Base-by-base conservation (phyloP, 2,888 invertebrate species). In the Sympetrum striolatum region DNA sequence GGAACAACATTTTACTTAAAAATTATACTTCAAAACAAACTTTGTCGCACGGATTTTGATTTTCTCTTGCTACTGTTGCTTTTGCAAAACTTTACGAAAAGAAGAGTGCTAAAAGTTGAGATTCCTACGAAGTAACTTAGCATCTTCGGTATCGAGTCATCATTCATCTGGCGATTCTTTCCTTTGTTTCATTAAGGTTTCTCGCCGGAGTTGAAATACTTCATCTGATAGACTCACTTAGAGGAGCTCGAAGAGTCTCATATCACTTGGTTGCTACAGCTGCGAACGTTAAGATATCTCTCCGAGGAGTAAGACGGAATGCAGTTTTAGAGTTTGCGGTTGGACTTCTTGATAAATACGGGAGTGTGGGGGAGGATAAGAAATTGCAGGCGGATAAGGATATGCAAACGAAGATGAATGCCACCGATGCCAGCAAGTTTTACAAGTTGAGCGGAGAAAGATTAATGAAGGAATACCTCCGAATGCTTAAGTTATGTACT, bases 401-500 rank as follows among this genome's bases (percentile, higher is more conserved):
- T 14, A 22, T 37, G 37, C n/a, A 80, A 80, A 80, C 80, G 39
- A 80, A 80, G 80, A 80, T 80, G 80, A 80, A 80, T 80, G 37
- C 80, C n/a, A 35, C 25, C 80, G 31, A 64, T 31, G 80, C 37
- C 37, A 44, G 37, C 80, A 80, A 39, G 80, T 37, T 37, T 80
- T 80, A 80, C 80, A 39, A 80, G 22, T 80, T 22, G 37, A 39
- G 80, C 12, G 15, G 22, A 0, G 80, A 37, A 80, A 80, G 80
- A 80, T 80, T 37, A 80, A 80, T 80, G 80, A 35, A 80, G n/a
- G 80, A 35, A 80, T 80, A n/a, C 37, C 80, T 80, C 80, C 39
- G 37, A 80, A 80, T 80, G n/a, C 37, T 80, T 80, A 37, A 80
- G 80, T 44, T 44, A 39, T 80, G 37, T 37, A 37, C 5, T 35